Evolutionary conservation across 2,113 vertebrate genomes (phyloP).

Genomic region (Corydoras sp.): DNA sequence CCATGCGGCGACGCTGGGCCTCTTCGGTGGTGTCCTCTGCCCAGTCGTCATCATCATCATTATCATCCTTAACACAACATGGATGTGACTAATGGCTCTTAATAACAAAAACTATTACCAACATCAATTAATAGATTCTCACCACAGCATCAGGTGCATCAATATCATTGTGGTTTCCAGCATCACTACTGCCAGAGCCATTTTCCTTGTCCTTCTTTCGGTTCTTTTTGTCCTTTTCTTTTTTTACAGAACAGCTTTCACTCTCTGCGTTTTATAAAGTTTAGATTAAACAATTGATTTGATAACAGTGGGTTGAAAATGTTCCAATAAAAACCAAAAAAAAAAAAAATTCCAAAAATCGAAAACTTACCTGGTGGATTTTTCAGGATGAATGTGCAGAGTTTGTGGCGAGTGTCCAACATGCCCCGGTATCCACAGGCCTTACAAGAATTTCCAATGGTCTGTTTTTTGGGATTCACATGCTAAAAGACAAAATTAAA

Average conservation of each 20-base stretch:
- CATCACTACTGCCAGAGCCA: slow-evolving; percentile 83
- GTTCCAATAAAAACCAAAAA: too few relatives aligned
- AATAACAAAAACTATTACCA: not conserved
- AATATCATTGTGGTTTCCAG: slow-evolving; percentile 74
- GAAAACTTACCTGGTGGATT: slow-evolving; percentile 84
- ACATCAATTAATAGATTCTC: slow-evolving; percentile 40
- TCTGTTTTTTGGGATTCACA: slow-evolving; percentile 99
- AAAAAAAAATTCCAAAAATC: too few relatives aligned
- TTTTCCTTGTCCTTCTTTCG: slow-evolving; percentile 97
- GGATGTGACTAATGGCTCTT: too few relatives aligned
- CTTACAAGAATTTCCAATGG: slow-evolving; percentile 97
- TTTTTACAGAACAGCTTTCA: slow-evolving; percentile 84
- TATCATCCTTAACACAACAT: slow-evolving; percentile 71
- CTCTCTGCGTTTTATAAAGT: slow-evolving; percentile 65
- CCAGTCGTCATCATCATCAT: slow-evolving; percentile 93
- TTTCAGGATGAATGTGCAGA: slow-evolving; percentile 99
- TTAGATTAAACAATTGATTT: too few relatives aligned
- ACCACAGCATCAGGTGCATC: slow-evolving; percentile 86
- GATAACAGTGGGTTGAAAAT: too few relatives aligned
- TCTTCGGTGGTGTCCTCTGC: slow-evolving; percentile 96
- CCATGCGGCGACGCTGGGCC: slow-evolving; percentile 90
- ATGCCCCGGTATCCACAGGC: slow-evolving; percentile 97
- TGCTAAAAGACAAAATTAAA: slow-evolving; percentile 64
- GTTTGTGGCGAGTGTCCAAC: slow-evolving; percentile 98
- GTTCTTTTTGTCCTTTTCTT: slow-evolving; percentile 96